These are phyloP conservation scores for Falco rusticolus DNA, from an alignment of 2,797 vertebrate genomes.

Conservation along the genomic window DNA sequence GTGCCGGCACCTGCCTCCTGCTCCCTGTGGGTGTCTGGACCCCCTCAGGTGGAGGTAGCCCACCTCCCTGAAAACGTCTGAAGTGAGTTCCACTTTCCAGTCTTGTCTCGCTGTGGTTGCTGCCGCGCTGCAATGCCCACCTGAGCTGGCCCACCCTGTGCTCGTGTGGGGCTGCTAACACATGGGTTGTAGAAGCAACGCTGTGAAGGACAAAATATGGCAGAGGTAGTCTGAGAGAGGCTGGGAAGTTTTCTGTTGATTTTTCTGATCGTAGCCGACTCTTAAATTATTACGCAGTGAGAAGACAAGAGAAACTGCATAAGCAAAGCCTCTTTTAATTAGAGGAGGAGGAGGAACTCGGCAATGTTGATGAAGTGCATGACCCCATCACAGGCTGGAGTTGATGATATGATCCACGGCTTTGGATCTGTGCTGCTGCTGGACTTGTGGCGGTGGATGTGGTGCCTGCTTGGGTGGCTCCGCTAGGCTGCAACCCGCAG, in stretches of 20 bases:
- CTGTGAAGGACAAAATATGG: not conserved
- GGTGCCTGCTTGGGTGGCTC: not conserved
- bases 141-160: fast-evolving
- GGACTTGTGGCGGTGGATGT: fast-evolving
- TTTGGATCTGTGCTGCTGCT: not conserved
- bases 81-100: not conserved
- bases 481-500: not conserved
- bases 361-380: fast-evolving
- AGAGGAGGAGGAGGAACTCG: not conserved
- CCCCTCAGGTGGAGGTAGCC: not conserved
- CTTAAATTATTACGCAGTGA: not conserved
- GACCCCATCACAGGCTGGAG: not conserved
- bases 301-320: not conserved
- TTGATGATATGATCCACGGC: not conserved
- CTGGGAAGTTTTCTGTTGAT: not conserved
- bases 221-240: not conserved
- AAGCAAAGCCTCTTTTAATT: not conserved
- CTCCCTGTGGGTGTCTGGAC: fast-evolving
- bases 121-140: fast-evolving
- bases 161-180: fast-evolving
- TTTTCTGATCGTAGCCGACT: not conserved
- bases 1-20: not conserved
- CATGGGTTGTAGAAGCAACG: not conserved
- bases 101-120: not conserved
- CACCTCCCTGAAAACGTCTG: not conserved